A percentile compares a stretch with the other conserved stretches of the same genome.
Conservation (phyloP, 1,140 invertebrate genomes). For the Phthorimaea operculella region DNA sequence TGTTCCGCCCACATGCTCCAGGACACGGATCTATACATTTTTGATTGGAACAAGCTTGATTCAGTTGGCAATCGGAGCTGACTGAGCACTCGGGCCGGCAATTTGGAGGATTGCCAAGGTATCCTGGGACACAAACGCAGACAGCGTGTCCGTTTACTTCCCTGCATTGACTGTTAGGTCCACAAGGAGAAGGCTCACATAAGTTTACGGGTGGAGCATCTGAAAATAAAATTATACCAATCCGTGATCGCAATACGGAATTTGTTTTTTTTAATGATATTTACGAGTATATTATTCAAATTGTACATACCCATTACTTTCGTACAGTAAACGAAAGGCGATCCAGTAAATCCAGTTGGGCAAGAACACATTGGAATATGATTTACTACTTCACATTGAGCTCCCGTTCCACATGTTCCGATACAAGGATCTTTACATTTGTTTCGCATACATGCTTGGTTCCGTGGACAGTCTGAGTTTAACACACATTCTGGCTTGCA, state of each 20-base stretch:
- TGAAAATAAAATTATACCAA: conserved; percentile 58
- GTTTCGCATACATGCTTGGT: conserved; percentile 77
- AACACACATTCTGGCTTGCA: conserved; percentile 78
- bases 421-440: conserved; percentile 80
- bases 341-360: conserved; percentile 73
- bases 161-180: conserved; percentile 77
- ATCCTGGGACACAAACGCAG: conserved; percentile 77
- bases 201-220: conserved; percentile 49
- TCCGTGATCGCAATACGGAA: background rate
- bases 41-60: conserved; percentile 73
- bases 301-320: conserved; percentile 52
- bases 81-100: conserved; percentile 78
- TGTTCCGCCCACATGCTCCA: conserved; percentile 76
- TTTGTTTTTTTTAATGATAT: background rate
- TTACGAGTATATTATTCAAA: background rate
- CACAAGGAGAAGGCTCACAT: conserved; percentile 73
- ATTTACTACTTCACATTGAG: conserved; percentile 82
- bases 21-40: conserved; percentile 80
- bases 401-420: conserved; percentile 78
- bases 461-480: conserved; percentile 74
- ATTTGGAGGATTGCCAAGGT: conserved; percentile 77
- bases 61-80: conserved; percentile 76
- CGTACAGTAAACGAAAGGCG: conserved; percentile 78
- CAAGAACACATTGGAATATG: conserved; percentile 80
- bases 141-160: conserved; percentile 73